A percentile compares a stretch with the other conserved stretches of the same genome.
phyloP scores from a whole-genome alignment of 2,113 vertebrate species.

The Perca flavescens region DNA sequence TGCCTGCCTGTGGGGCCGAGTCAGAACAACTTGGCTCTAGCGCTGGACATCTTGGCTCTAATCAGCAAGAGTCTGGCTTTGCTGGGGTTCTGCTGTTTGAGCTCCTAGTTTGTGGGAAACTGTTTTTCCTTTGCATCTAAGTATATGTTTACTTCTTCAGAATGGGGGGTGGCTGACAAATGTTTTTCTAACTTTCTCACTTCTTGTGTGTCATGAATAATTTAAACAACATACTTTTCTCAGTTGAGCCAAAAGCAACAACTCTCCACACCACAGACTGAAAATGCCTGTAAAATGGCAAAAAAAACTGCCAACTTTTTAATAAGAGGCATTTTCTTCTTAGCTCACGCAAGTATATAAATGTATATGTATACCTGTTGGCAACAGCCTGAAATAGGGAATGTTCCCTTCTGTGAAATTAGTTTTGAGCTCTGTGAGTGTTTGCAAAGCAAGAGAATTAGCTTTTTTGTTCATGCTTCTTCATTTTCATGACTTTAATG shows the following conservation, averaged over 20 bases:
- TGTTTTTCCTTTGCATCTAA: constrained; percentile 23
- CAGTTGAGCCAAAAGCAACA: not conserved
- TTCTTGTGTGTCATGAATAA: not conserved
- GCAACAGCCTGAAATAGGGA: constrained; percentile 12
- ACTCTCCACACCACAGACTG: not conserved
- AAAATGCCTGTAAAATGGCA: not conserved
- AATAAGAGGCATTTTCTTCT: not conserved
- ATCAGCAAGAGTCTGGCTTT: constrained; percentile 38
- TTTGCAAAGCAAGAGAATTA: constrained; percentile 22
- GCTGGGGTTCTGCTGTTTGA: constrained; percentile 47
- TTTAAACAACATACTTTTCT: not conserved
- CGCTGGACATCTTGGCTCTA: constrained; percentile 52
- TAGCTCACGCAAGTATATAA: not conserved
- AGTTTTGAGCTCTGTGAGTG: not conserved
- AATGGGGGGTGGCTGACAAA: not conserved
- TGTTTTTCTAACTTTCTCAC: not conserved
- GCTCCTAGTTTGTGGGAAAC: not conserved
- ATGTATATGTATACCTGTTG: not conserved
- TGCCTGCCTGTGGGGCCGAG: constrained; percentile 63
- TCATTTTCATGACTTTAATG: too few species aligned
- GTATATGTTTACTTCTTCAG: constrained; percentile 16
- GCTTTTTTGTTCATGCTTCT: not conserved
- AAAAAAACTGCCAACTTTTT: not conserved
- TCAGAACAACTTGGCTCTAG: constrained; percentile 54
- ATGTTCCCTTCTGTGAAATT: constrained; percentile 26